phyloP scores from a whole-genome alignment of 2,888 invertebrate species.

The Andrena flavipes region DNA sequence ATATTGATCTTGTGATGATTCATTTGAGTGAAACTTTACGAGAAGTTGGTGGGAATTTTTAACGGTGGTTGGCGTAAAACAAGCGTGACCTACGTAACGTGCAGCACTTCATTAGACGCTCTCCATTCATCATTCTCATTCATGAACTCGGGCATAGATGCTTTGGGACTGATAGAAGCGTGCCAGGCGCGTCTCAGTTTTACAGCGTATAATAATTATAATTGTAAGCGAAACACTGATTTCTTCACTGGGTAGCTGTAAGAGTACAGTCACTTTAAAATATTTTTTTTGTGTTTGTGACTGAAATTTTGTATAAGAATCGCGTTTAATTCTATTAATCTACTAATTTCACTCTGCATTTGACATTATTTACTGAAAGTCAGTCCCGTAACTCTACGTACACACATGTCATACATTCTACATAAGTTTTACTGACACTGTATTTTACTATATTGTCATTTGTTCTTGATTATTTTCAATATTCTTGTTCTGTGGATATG shows the following conservation, averaged over 20 bases:
- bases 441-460: no score
- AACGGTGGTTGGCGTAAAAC: neutral
- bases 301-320: neutral
- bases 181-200: neutral
- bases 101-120: constrained; percentile 25
- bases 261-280: neutral
- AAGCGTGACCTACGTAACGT: neutral
- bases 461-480: no score
- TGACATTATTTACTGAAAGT: no score
- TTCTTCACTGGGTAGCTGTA: neutral
- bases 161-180: neutral
- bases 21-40: neutral
- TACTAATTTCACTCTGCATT: no score
- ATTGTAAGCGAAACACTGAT: neutral
- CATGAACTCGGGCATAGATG: neutral
- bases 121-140: constrained; percentile 46
- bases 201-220: neutral
- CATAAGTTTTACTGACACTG: no score
- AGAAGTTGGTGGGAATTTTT: neutral
- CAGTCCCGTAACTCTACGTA: no score
- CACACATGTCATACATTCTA: no score
- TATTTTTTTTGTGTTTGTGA: neutral
- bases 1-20: neutral
- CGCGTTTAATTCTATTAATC: neutral
- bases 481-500: no score